phyloP scores from a whole-genome alignment of 2,113 vertebrate species.

The Zosterops hypoxanthus region DNA sequence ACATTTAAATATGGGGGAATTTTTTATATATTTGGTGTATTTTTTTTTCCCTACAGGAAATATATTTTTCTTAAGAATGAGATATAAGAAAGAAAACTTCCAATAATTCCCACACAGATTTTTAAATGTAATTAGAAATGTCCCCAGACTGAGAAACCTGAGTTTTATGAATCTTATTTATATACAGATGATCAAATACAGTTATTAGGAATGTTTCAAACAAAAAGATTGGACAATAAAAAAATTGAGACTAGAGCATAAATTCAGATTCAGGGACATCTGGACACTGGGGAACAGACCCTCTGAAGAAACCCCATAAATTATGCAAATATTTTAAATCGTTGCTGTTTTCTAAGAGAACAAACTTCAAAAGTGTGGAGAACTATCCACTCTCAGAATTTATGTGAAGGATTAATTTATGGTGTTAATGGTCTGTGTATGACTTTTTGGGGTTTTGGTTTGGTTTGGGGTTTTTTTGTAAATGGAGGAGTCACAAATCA shows the following conservation, averaged over 20 bases:
- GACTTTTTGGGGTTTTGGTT: fast-evolving
- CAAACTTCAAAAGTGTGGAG: not conserved
- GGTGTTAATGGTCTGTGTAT: not conserved
- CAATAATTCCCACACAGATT: not conserved
- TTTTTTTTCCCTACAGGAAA: not conserved
- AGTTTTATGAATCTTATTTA: not conserved
- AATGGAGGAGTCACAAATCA: not conserved
- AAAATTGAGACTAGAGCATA: not conserved
- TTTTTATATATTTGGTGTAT: not conserved
- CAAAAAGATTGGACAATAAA: not conserved
- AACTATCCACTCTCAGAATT: not conserved
- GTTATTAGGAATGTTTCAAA: not conserved
- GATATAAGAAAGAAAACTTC: not conserved
- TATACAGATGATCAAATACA: not conserved
- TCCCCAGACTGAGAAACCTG: not conserved
- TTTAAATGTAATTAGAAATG: not conserved
- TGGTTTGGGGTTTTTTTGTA: not conserved
- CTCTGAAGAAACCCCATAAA: not conserved
- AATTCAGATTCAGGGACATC: not conserved
- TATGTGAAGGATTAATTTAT: not conserved
- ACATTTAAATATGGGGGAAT: not conserved
- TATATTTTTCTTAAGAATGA: not conserved
- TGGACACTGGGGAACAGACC: not conserved
- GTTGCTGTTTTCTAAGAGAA: not conserved
- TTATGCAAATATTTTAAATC: not conserved